phyloP scores from a whole-genome alignment of 2,888 invertebrate genomes.

The Xestia xanthographa region DNA sequence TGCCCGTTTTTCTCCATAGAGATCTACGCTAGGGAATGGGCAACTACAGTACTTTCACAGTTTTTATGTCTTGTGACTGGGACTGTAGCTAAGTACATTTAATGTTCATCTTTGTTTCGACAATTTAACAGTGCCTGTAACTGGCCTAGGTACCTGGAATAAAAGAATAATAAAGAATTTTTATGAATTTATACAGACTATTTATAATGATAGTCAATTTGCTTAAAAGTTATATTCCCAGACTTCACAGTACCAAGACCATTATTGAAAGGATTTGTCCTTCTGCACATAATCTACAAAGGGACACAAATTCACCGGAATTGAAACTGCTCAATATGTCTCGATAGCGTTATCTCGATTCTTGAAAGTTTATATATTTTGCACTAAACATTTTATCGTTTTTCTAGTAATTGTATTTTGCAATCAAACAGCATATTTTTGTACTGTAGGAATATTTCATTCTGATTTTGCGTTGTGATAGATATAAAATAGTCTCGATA shows the following conservation, averaged over 20 bases:
- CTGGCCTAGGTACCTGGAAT: no score
- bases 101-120: no score
- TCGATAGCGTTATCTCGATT: constrained; percentile 47
- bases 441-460: constrained; percentile 25
- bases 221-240: background rate
- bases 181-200: background rate
- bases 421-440: constrained; percentile 41
- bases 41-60: no score
- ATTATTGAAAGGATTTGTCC: background rate
- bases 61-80: no score
- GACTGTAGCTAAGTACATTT: no score
- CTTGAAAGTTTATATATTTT: constrained; percentile 40
- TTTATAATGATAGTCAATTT: background rate
- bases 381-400: constrained; percentile 48
- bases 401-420: constrained; percentile 35
- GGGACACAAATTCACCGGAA: constrained; percentile 30
- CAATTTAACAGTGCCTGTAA: no score
- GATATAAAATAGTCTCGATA: constrained; percentile 6
- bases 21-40: no score
- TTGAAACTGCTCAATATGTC: constrained; percentile 54
- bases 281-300: constrained; percentile 21
- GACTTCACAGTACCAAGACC: background rate
- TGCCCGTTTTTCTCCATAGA: no score
- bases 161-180: no score
- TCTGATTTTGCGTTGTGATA: constrained; percentile 41